These are phyloP conservation scores for Poliocrania exsul DNA, from an alignment of 2,797 vertebrate genomes.

Conservation along the genomic window DNA sequence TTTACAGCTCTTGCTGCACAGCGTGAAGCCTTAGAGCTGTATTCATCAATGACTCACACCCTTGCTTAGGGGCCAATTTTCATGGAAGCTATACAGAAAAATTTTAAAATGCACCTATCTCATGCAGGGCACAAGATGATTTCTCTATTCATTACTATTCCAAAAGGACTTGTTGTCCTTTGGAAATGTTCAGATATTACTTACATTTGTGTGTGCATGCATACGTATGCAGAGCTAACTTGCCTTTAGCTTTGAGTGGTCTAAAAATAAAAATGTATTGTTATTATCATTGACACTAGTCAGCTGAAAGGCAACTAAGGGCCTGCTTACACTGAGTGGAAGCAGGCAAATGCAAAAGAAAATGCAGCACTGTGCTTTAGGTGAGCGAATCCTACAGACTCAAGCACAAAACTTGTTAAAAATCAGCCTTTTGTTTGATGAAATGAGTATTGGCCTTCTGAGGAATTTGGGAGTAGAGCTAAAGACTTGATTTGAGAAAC, in stretches of 20 bases:
- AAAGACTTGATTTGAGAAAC: background rate
- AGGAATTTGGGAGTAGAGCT: background rate
- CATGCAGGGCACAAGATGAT: conserved; percentile 74
- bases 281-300: conserved; percentile 47
- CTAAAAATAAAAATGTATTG: conserved; percentile 54
- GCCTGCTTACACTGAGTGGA: conserved; percentile 4
- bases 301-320: conserved; percentile 42
- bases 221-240: conserved; percentile 40
- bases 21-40: conserved; percentile 66
- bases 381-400: conserved; percentile 14
- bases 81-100: conserved; percentile 69
- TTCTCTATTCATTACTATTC: conserved; percentile 74
- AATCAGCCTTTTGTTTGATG: background rate
- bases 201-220: conserved; percentile 46
- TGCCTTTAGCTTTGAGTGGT: conserved; percentile 49
- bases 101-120: conserved; percentile 72
- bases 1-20: conserved; percentile 69
- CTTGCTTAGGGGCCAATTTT: conserved; percentile 76
- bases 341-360: background rate
- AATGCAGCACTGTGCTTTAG: background rate
- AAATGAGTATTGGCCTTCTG: background rate
- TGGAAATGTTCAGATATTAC: conserved; percentile 63
- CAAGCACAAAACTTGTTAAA: conserved; percentile 37
- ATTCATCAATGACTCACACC: conserved; percentile 75
- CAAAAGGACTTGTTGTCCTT: conserved; percentile 69